Base-by-base conservation (phyloP, 2,888 invertebrate species). In the Biston stratarius region DNA sequence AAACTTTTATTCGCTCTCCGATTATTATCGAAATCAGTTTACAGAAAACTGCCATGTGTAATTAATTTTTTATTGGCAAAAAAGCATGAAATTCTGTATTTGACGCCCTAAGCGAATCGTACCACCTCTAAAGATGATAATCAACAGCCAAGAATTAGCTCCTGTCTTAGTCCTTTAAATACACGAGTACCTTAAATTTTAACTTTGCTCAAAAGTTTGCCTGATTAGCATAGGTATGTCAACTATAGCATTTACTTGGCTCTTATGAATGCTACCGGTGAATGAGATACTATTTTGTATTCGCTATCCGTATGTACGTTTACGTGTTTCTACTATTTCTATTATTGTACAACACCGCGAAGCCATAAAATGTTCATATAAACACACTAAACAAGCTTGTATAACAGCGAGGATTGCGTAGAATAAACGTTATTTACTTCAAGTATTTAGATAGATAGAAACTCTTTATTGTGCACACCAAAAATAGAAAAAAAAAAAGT, bases 231-330 rank as follows among this genome's bases (percentile, higher is more conserved):
- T 53, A 65, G 61, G 58, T 61, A 69, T 70, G 68, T 69, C 70
- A 72, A 70, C 67, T 73, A 67, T 72, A 58, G 34, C 36, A 66
- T 65, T 64, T 69, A 71, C 72, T 72, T 14, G 42, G 65, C 66
- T 67, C 56, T 68, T 70, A 44, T 36, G 44, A 55, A 67, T 62
- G 57, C 53, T 62, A 47, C 69, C 69, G 72, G 72, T 79, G 74
- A 76, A 79, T 76, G 75, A 72, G 74, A 68, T 58, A 70, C 60
- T 45, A 74, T 72, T 77, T 72, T 49, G 58, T 74, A 78, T 79
- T 79, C 77, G 59, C 33, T 57, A 38, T 45, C 49, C 69, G 71
- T 74, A 38, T 12, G 33, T 44, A 49, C 44, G 51, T 57, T 63
- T 68, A 60, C 56, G 67, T 68, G 63, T 45, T 44, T 52, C 60